Evolutionary conservation across 2,888 invertebrate genomes (phyloP), one percentile per base, ranked within the genome.

Genomic region (Sarcophaga variegata): DNA sequence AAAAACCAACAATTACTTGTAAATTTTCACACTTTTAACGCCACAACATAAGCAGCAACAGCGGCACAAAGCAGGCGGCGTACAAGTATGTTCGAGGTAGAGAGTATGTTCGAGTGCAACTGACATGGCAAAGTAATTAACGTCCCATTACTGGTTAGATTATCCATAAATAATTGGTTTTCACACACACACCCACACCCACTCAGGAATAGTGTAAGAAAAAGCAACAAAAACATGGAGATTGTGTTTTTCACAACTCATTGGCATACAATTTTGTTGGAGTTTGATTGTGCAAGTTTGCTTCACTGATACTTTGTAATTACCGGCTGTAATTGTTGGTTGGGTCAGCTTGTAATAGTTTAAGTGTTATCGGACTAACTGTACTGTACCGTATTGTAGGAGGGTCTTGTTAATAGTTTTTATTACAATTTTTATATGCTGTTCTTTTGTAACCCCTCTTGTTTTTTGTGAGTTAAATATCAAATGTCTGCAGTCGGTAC

Each of bases 111-210:
- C 37, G 49, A 80, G 72, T 90, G 91, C 88, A 89, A 90, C 88
- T 90, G 91, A 91, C 91, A 90, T 89, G 89, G 89, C 88, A 88
- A 87, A 88, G 92, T 93, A 93, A 93, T 93, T 93, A 93, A 93
- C 92, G 93, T 92, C 92, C 92, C 91, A 92, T 92, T 93, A 91
- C 89, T 91, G 92, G 92, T 91, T 93, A 92, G 91, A 93, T 93
- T 93, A 92, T 91, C 92, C 92, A 91, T 92, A 91, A 93, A 91
- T 93, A 93, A 93, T 92, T 92, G 92, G 90, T 87, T 89, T 88
- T 88, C 88, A 88, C 88, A 88, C 87, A 77, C 27, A 72, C 54
- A 84, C 37, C 5, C 27, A 37, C 37, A 37, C 54, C 14, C 14
- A 54, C 3, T 0, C 14, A 14, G 54, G 4, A 69, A 70, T 22